phyloP scores from a whole-genome alignment of 2,113 vertebrate species.

The Ibidorhyncha struthersii region DNA sequence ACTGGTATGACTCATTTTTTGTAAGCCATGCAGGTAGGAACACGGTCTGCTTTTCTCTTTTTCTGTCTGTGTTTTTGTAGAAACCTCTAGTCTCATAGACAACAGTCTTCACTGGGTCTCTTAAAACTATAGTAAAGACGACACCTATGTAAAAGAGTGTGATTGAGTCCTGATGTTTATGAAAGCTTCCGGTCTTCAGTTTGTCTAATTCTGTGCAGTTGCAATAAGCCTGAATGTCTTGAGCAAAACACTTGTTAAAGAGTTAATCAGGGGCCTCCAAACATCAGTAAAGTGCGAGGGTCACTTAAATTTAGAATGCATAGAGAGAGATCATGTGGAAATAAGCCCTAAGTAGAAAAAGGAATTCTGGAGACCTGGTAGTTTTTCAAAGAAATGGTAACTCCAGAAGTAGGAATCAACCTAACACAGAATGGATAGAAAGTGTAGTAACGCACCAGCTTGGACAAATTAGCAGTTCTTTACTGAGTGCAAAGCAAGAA shows the following conservation, averaged over 20 bases:
- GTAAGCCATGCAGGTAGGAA: not conserved
- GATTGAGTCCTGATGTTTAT: not conserved
- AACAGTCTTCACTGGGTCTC: not conserved
- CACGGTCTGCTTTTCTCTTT: not conserved
- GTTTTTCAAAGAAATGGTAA: not conserved
- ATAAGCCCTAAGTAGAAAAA: not conserved
- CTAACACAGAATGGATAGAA: not conserved
- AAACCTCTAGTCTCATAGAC: not conserved
- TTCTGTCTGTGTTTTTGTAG: not conserved
- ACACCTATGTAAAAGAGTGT: not conserved
- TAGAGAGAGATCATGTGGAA: not conserved
- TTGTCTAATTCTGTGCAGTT: not conserved
- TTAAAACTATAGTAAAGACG: not conserved
- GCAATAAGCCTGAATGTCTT: not conserved
- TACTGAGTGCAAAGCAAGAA: not conserved
- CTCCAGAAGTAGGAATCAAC: not conserved
- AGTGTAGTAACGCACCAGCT: not conserved
- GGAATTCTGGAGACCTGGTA: not conserved
- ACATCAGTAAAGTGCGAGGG: not conserved
- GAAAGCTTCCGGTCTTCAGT: not conserved
- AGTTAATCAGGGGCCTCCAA: not conserved
- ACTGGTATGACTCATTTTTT: not conserved
- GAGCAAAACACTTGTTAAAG: not conserved
- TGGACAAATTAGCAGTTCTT: not conserved
- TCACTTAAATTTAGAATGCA: not conserved